These are phyloP conservation scores for Ericerus pela DNA, from an alignment of 1,140 invertebrate genomes.

Conservation along the genomic window DNA sequence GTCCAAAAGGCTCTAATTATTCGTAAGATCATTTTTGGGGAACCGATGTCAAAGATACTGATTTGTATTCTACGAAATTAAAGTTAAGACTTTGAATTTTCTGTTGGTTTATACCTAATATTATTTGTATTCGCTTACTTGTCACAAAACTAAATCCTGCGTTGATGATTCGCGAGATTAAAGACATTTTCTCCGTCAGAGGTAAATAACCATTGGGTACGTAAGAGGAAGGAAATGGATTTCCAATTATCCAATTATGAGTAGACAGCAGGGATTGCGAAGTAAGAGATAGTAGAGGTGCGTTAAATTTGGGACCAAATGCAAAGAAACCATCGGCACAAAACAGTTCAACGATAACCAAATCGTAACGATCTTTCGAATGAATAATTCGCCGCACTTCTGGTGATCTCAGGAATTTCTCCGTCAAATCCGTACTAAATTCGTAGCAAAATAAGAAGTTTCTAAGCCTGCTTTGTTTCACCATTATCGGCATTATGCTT, in stretches of 20 bases:
- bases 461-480: background rate
- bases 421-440: background rate
- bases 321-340: conserved; percentile 18
- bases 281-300: conserved; percentile 39
- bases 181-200: background rate
- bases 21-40: background rate
- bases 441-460: background rate
- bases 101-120: too few relatives aligned
- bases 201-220: conserved; percentile 1
- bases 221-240: conserved; percentile 14
- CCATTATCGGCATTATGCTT: too few relatives aligned
- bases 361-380: conserved; percentile 16
- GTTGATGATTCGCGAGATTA: background rate
- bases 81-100: background rate
- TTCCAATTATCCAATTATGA: background rate
- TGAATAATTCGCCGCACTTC: background rate
- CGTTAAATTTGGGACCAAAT: conserved; percentile 25
- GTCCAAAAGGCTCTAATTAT: background rate
- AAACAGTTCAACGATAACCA: conserved; percentile 21
- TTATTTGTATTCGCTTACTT: too few relatives aligned
- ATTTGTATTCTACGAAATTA: background rate
- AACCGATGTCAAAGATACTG: background rate
- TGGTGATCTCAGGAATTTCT: background rate
- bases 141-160: background rate
- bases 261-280: conserved; percentile 23